Evolutionary conservation across 2,797 vertebrate species (phyloP).

Genomic region (Rhinichthys osculus): DNA sequence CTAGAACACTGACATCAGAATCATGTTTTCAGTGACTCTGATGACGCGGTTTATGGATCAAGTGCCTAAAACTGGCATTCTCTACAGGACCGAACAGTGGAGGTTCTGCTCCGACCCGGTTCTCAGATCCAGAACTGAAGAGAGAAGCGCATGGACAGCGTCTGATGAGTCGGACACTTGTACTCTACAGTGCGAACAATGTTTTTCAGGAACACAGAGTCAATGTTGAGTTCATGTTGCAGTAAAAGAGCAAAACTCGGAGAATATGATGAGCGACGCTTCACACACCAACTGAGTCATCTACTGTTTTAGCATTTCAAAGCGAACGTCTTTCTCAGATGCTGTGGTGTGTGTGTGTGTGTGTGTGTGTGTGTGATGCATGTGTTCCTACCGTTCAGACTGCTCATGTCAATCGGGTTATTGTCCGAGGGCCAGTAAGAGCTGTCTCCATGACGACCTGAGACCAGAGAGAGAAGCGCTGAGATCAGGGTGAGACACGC

Average conservation of each 20-base stretch:
- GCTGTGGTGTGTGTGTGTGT: background rate
- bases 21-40: no score
- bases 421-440: slow-evolving; percentile 90
- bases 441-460: slow-evolving; percentile 92
- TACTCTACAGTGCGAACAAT: no score
- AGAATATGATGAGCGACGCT: background rate
- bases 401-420: slow-evolving; percentile 91
- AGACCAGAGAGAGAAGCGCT: slow-evolving; percentile 34
- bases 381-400: slow-evolving; percentile 85
- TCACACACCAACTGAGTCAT: background rate
- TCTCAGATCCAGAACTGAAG: no score
- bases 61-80: no score
- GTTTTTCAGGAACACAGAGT: no score
- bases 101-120: no score
- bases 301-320: background rate
- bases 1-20: no score
- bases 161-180: no score
- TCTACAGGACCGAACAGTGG: no score
- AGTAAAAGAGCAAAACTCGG: background rate
- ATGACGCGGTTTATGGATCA: no score
- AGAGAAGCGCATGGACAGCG: no score
- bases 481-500: slow-evolving; percentile 9
- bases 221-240: background rate
- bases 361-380: background rate
- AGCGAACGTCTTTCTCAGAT: background rate